Evolutionary conservation across 2,888 invertebrate genomes (phyloP).

Genomic region (Timandra comae): DNA sequence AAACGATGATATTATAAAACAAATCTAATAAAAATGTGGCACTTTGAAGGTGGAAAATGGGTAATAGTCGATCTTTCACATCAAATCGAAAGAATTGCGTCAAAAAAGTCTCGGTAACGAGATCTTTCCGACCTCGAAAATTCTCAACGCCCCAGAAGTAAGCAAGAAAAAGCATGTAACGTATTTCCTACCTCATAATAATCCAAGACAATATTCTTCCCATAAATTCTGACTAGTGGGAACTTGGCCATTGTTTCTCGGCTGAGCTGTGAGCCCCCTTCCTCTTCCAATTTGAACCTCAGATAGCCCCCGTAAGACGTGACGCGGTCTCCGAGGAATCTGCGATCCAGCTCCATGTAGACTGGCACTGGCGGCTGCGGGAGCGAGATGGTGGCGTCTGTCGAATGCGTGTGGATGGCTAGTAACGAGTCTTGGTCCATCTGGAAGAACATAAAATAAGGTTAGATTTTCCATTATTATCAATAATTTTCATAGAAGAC

Average conservation of each 20-base stretch:
- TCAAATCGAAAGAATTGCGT: too few relatives aligned
- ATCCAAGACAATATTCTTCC: constrained; percentile 84
- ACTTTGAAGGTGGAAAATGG: too few relatives aligned
- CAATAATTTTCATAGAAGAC: too few relatives aligned
- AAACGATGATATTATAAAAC: too few relatives aligned
- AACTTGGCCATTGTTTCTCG: constrained; percentile 77
- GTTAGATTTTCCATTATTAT: too few relatives aligned
- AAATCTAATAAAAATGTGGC: too few relatives aligned
- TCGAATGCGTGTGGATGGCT: constrained; percentile 54
- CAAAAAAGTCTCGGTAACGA: too few relatives aligned
- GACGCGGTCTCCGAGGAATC: constrained; percentile 91
- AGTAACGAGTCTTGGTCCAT: constrained; percentile 58
- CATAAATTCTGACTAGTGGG: constrained; percentile 90
- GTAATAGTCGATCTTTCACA: too few relatives aligned
- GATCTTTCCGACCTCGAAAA: too few relatives aligned
- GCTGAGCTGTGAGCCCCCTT: constrained; percentile 75
- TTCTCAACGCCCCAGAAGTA: too few relatives aligned
- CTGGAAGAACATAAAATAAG: too few relatives aligned
- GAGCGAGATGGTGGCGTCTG: constrained; percentile 55
- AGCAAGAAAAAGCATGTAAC: too few relatives aligned
- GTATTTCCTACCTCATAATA: constrained; percentile 80
- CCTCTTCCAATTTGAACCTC: constrained; percentile 84
- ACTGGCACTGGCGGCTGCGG: constrained; percentile 79
- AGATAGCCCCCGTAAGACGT: constrained; percentile 94
- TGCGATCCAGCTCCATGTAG: constrained; percentile 88